Base-by-base conservation (phyloP, 2,113 vertebrate species). In the Ammodytes marinus region DNA sequence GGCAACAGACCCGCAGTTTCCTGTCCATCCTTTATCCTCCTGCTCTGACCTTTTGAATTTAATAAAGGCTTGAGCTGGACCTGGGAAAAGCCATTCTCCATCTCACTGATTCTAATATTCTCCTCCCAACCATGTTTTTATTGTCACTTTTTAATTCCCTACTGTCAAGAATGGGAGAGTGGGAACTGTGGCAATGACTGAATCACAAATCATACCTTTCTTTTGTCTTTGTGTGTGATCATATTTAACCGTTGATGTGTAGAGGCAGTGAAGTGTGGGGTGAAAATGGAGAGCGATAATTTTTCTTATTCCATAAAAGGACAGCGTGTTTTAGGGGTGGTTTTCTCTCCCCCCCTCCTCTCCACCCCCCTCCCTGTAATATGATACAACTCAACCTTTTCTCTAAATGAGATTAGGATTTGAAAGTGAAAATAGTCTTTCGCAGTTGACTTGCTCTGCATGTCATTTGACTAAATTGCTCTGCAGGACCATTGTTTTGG, bases 21-120 rank as follows among this genome's bases (percentile, higher is more conserved):
- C 84, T 77, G 64, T 84, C 70, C 57, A 49, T 86, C 74, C 60
- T 88, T 83, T 75, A 72, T 88, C 50, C 52, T 79, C 58, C 43
- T 71, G 19, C 70, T 69, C 52, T 91, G 90, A 90, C 90, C 90
- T 90, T 75, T 88, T 89, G 65, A 57, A 74, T 88, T 85, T 84
- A 59, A 74, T 83, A 88, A 89, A 85, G 66, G 72, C 53, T 79
- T 86, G 69, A 71, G 69, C 66, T 77, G 67, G 67, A 82, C 52
- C 67, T 8, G 2, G 8, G 40, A 61, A 87, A 66, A 75, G 57
- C n/a, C 52, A 58, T 61, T 67, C 73, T 79, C 58, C 71, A 69
- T 66, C 58, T 84, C 63, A 68, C 50, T 80, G 83, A 63, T 19
- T 87, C 40, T 69, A 73, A 85, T 75, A 86, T 79, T 61, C 77